A percentile compares a stretch with the other conserved stretches of the same genome.
Evolutionary conservation across 2,888 invertebrate genomes (phyloP).

Genomic region (Clepsis dumicolana): DNA sequence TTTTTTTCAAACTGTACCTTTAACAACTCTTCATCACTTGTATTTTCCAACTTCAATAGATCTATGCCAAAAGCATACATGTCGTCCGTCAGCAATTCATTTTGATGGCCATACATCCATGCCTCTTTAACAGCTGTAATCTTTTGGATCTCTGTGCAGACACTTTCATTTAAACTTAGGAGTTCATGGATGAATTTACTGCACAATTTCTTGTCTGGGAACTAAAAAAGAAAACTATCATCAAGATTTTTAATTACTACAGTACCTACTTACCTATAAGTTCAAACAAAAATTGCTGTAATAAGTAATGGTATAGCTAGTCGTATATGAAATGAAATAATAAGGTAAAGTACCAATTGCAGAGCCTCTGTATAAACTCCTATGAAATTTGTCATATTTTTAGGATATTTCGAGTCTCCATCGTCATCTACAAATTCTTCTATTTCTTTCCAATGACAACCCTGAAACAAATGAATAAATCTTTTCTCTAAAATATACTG

Average conservation of each 20-base stretch:
- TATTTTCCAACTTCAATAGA: slow-evolving; percentile 68
- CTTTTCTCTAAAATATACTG: neutral
- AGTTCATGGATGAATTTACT: slow-evolving; percentile 75
- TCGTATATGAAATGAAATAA: too few species aligned
- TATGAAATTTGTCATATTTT: slow-evolving; percentile 68
- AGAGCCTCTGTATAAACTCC: slow-evolving; percentile 76
- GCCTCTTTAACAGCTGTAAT: slow-evolving; percentile 72
- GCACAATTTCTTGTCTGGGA: slow-evolving; percentile 72
- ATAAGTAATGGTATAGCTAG: too few species aligned
- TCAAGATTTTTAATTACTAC: neutral
- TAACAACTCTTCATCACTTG: slow-evolving; percentile 60
- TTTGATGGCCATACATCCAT: slow-evolving; percentile 74
- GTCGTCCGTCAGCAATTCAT: slow-evolving; percentile 68
- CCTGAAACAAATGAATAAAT: slow-evolving; percentile 56
- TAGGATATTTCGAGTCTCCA: slow-evolving; percentile 60
- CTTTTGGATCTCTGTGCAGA: slow-evolving; percentile 67
- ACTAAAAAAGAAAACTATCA: slow-evolving; percentile 55
- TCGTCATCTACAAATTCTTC: slow-evolving; percentile 68
- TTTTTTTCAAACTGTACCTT: slow-evolving; percentile 59
- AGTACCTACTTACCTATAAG: too few species aligned
- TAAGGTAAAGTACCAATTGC: slow-evolving; percentile 58
- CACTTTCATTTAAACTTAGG: slow-evolving; percentile 60
- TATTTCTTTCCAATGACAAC: slow-evolving; percentile 73
- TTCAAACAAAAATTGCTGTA: too few species aligned
- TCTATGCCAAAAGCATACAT: slow-evolving; percentile 78